phyloP scores from a whole-genome alignment of 2,797 vertebrate species.

The Melanotaenia parkinsoni region DNA sequence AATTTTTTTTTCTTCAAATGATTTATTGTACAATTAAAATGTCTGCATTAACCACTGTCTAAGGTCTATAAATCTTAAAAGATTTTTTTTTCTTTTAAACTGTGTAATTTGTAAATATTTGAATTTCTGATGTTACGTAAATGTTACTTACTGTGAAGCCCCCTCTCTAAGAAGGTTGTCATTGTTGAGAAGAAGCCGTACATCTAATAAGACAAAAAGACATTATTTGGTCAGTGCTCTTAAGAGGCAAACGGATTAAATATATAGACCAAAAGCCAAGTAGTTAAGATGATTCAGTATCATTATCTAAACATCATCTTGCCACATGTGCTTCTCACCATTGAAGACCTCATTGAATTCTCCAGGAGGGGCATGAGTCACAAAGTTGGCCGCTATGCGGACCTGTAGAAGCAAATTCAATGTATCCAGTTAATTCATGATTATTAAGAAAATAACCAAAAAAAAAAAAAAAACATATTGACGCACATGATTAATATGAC shows the following conservation, averaged over 20 bases:
- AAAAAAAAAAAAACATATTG: neutral
- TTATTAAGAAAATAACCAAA: neutral
- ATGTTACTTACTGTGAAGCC: conserved; percentile 93
- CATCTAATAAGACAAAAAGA: conserved; percentile 85
- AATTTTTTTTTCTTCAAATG: neutral
- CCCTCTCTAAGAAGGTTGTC: conserved; percentile 99
- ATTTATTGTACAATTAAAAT: neutral
- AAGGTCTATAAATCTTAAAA: neutral
- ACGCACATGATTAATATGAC: neutral
- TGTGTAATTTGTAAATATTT: neutral
- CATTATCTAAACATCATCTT: neutral
- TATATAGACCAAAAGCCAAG: neutral
- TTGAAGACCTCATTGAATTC: conserved; percentile 99
- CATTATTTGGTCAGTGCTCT: conserved; percentile 1
- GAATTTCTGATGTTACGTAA: neutral
- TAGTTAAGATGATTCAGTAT: neutral
- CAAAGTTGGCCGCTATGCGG: conserved; percentile 97
- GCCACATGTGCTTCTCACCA: conserved; percentile 83
- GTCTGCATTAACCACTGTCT: neutral
- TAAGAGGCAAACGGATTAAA: neutral
- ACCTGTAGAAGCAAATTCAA: conserved; percentile 82
- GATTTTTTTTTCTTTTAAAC: neutral
- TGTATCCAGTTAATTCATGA: neutral
- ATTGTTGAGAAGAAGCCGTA: conserved; percentile 97
- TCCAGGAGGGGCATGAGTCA: conserved; percentile 96